Evolutionary conservation across 2,113 vertebrate species (phyloP).

Genomic region (Carettochelys insculpta): DNA sequence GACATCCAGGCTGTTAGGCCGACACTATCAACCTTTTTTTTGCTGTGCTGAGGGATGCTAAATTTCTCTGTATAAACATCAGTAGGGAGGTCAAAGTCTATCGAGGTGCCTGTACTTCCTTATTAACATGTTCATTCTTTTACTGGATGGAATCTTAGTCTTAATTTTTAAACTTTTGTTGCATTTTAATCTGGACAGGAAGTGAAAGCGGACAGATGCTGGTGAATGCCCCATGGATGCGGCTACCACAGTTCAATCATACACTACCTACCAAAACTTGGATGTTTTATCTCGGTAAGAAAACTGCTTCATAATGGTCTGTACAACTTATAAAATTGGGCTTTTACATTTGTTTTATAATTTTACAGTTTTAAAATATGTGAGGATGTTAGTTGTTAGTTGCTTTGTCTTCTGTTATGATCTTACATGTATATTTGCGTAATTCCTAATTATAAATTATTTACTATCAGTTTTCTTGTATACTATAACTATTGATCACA

Average conservation of each 20-base stretch:
- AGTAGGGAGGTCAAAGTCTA: not conserved
- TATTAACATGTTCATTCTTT: accelerated
- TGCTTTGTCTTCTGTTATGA: not conserved
- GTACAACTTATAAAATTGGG: not conserved
- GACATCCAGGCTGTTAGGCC: not conserved
- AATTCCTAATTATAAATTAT: not conserved
- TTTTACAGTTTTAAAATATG: not conserved
- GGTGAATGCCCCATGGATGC: conserved; percentile 74
- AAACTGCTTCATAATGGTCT: not conserved
- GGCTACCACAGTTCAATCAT: conserved; percentile 61
- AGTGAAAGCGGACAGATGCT: conserved; percentile 74
- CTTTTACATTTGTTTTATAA: not conserved
- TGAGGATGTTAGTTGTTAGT: not conserved
- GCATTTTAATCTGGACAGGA: conserved; percentile 58
- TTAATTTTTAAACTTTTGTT: conserved; percentile 29
- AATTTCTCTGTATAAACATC: not conserved
- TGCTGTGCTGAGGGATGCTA: not conserved
- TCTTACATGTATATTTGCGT: not conserved
- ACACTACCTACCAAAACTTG: conserved; percentile 65
- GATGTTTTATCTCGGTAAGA: conserved; percentile 73
- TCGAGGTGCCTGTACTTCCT: not conserved
- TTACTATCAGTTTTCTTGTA: not conserved
- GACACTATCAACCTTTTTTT: not conserved
- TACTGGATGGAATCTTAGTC: accelerated
- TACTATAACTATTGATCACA: not conserved